Evolutionary conservation across 1,140 invertebrate genomes (phyloP).

Genomic region (Papilio xuthus): DNA sequence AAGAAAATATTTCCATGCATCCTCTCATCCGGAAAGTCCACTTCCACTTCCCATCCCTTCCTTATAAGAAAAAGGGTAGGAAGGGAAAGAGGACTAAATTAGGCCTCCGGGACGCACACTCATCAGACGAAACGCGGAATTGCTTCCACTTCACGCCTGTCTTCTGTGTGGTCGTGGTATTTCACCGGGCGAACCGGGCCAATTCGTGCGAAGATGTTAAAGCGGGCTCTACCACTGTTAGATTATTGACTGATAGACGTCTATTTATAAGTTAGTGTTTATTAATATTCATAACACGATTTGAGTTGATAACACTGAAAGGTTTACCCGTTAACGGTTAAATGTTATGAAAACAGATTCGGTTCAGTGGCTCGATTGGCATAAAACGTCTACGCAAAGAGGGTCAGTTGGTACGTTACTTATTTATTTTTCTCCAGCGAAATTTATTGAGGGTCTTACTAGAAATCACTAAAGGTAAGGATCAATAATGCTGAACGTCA

Average conservation of each 20-base stretch:
- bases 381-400: slow-evolving; percentile 47
- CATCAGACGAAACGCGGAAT: too few species aligned
- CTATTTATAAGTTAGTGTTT: neutral
- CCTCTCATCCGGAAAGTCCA: too few species aligned
- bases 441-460: slow-evolving; percentile 46
- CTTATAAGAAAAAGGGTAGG: too few species aligned
- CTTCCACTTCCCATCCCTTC: too few species aligned
- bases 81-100: too few species aligned
- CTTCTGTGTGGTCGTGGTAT: too few species aligned
- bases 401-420: slow-evolving; percentile 31
- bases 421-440: slow-evolving; percentile 41
- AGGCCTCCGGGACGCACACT: too few species aligned
- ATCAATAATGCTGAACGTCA: slow-evolving; percentile 39
- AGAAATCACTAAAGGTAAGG: slow-evolving; percentile 47
- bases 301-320: neutral
- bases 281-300: slow-evolving; percentile 13
- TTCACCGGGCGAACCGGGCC: too few species aligned
- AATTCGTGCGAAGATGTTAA: too few species aligned
- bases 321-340: slow-evolving; percentile 47
- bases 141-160: too few species aligned
- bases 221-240: too few species aligned
- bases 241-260: slow-evolving; percentile 2
- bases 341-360: slow-evolving; percentile 56
- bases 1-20: too few species aligned
- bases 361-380: slow-evolving; percentile 49